Evolutionary conservation across 2,797 vertebrate species (phyloP).

Genomic region (Alca torda): DNA sequence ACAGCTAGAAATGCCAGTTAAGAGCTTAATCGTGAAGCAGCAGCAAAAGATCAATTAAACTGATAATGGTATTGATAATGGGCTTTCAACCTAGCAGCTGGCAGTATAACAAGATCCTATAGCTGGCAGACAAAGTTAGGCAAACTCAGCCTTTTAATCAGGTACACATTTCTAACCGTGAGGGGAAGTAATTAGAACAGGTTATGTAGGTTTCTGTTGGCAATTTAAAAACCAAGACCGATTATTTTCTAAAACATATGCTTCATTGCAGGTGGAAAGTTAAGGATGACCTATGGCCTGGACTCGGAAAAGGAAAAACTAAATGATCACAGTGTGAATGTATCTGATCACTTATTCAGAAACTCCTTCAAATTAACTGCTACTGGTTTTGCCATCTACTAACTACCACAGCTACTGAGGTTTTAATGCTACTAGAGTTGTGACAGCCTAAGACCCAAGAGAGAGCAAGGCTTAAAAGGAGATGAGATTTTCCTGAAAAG

Average conservation of each 20-base stretch:
- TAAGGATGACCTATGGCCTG: background rate
- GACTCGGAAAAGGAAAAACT: background rate
- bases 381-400: background rate
- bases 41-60: background rate
- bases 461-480: background rate
- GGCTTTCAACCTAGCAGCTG: background rate
- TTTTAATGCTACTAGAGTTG: background rate
- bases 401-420: background rate
- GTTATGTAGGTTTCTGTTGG: background rate
- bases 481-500: background rate
- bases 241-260: background rate
- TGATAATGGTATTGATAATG: background rate
- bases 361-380: background rate
- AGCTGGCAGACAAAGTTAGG: background rate
- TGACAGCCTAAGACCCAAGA: background rate
- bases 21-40: background rate
- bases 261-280: background rate
- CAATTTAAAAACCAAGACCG: conserved; percentile 1
- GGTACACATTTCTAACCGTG: background rate
- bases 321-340: background rate
- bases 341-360: background rate
- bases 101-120: background rate
- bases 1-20: background rate
- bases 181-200: conserved; percentile 11
- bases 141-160: background rate